Evolutionary conservation across 2,888 invertebrate species (phyloP), one percentile per base, ranked within the genome.

Genomic region (Pasiphila rectangulata): DNA sequence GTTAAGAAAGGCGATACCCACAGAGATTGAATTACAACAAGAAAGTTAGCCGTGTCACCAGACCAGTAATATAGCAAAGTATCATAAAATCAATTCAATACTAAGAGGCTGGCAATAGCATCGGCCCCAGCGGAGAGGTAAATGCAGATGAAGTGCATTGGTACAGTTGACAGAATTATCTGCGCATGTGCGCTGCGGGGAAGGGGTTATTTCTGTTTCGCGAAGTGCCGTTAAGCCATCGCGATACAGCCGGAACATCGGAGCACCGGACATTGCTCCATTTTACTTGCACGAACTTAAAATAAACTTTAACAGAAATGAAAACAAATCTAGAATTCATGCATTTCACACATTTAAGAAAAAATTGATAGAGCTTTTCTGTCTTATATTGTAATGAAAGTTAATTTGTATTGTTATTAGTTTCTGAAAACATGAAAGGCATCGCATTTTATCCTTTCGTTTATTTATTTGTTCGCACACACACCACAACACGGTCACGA

Each of bases 151-250:
- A 72, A 74, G 75, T 80, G 80, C 84, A 84, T 77, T 79, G 75
- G 77, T 74, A 71, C 62, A 32, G 17, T 32, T 71, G 83, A 85
- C 85, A 74, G 79, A 83, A 80, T 83, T 83, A 83, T 79, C 78
- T 64, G 40, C 60, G 63, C 64, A 64, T 64, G 63, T 67, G 66
- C 69, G 57, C 69, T 59, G 79, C 67, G 79, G 81, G 80, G 76
- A 70, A 69, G 57, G 54, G 73, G 77, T 68, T 87, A 88, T 88
- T 86, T 81, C 75, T 75, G 84, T 79, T 87, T 86, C 65, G 85
- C 85, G 76, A 83, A 81, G 57, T 65, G 69, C 75, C 75, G 72
- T 79, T 75, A 69, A 30, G 68, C 70, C 69, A 72, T 61, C 64
- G 64, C 63, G 62, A 67, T 69, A 73, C 76, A 76, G 72, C 60